Conservation (phyloP, 2,113 vertebrate genomes). For the Eudyptes chrysolophus region DNA sequence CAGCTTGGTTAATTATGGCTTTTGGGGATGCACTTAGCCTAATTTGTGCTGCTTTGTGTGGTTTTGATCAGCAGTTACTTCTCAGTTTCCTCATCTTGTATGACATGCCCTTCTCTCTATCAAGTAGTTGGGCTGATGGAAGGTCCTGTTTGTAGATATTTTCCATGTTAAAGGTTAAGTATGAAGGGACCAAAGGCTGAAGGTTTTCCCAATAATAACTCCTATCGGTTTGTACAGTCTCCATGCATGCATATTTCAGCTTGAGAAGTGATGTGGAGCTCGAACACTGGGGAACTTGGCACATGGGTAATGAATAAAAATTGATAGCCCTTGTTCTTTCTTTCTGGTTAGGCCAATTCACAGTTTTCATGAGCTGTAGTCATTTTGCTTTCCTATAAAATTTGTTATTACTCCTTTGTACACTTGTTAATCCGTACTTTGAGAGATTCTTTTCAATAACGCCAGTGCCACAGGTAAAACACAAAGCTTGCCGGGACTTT, state of each 20-base stretch:
- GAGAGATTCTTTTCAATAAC: not conserved
- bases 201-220: not conserved
- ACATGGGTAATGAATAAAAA: not conserved
- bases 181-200: not conserved
- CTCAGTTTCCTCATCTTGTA: not conserved
- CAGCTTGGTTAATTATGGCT: conserved; percentile 4
- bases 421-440: not conserved
- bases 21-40: not conserved
- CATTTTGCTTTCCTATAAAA: not conserved
- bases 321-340: not conserved
- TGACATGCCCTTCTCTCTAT: not conserved
- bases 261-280: not conserved
- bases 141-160: not conserved
- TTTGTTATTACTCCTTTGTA: not conserved
- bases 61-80: conserved; percentile 23
- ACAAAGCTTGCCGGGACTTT: not conserved
- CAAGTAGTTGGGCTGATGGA: not conserved
- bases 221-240: not conserved
- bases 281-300: not conserved
- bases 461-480: not conserved
- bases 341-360: not conserved
- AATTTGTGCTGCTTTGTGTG: conserved; percentile 4
- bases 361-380: not conserved
- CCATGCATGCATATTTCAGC: not conserved
- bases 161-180: not conserved